Conservation (phyloP, 2,888 invertebrate species). For the Drosophila flavopinicola region DNA sequence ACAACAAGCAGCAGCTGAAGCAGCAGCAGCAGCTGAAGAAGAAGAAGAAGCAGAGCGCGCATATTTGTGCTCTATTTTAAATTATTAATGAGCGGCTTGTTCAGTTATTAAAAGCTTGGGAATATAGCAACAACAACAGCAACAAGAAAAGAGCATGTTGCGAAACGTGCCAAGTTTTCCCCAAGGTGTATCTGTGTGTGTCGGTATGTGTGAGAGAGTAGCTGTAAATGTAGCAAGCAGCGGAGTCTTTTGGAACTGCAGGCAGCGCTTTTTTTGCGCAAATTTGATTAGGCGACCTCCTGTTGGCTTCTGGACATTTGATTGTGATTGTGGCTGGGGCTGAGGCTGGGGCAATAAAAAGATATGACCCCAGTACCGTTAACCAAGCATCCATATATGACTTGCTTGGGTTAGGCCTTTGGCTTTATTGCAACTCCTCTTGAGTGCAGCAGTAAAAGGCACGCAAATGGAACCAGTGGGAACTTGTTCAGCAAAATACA, state of each 20-base stretch:
- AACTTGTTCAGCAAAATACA: constrained; percentile 1
- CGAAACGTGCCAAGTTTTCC: constrained; percentile 34
- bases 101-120: constrained; percentile 82
- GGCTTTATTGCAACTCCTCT: constrained; percentile 9
- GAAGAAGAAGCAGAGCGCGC: constrained; percentile 44
- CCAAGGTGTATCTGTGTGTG: constrained; percentile 30
- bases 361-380: constrained; percentile 44
- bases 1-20: constrained; percentile 12
- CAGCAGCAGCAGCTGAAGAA: constrained; percentile 20
- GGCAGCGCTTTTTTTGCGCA: constrained; percentile 38
- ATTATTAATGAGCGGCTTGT: constrained; percentile 80
- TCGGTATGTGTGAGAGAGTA: neutral
- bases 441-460: constrained; percentile 6
- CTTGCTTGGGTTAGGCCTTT: constrained; percentile 18
- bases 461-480: constrained; percentile 11
- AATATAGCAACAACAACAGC: constrained; percentile 44
- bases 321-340: constrained; percentile 27
- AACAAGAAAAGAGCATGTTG: constrained; percentile 7
- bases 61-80: constrained; percentile 77
- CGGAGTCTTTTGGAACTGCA: constrained; percentile 13
- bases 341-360: constrained; percentile 32
- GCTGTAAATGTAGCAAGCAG: neutral
- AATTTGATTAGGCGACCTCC: constrained; percentile 56
- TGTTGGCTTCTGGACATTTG: constrained; percentile 38
- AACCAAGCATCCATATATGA: too few relatives aligned